These are phyloP conservation scores for Propithecus perrieri DNA, from an alignment of 2,797 vertebrate species.

Conservation along the genomic window DNA sequence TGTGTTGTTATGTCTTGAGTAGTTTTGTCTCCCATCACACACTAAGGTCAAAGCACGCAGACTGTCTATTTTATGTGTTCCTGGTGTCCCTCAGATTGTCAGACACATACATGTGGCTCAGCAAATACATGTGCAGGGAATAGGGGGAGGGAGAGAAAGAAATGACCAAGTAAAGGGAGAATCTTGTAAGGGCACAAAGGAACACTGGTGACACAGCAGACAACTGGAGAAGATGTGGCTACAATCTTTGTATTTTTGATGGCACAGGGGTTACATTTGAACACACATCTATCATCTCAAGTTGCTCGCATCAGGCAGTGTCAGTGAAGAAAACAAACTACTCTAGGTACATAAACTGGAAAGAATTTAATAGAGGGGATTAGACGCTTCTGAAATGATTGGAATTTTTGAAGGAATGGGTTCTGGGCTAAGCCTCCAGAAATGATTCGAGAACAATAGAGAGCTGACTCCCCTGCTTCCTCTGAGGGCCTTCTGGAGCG, in stretches of 20 bases:
- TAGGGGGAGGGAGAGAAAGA: neutral
- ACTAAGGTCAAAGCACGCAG: neutral
- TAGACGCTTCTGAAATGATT: neutral
- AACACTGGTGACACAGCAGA: neutral
- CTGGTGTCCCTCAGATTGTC: neutral
- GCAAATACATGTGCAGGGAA: too few species aligned
- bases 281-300: fast-evolving
- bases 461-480: neutral
- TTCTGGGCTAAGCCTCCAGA: neutral
- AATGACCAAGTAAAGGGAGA: too few species aligned
- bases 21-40: too few species aligned
- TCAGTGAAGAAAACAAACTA: neutral
- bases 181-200: too few species aligned
- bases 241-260: fast-evolving
- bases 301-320: neutral
- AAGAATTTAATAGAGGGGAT: neutral
- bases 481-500: neutral
- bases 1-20: fast-evolving
- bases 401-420: neutral
- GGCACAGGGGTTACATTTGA: fast-evolving
- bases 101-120: fast-evolving
- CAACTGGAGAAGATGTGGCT: neutral
- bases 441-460: fast-evolving
- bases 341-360: neutral
- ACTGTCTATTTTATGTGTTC: too few species aligned